Conservation (phyloP, 2,113 vertebrate species). For the Plotosus lineatus region DNA sequence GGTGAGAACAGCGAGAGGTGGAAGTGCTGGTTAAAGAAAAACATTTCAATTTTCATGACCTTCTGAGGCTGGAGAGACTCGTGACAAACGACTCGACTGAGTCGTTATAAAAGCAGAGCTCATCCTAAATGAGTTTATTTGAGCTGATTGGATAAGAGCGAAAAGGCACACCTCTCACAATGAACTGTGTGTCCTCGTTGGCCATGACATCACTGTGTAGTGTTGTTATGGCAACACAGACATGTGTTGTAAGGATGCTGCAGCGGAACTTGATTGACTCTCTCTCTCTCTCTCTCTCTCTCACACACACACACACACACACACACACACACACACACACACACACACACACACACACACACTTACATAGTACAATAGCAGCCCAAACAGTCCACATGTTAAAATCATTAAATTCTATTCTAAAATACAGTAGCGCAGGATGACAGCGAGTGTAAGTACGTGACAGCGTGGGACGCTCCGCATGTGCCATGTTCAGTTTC, state of each 20-base stretch:
- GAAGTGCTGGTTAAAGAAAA: conserved; percentile 1
- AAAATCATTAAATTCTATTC: no score
- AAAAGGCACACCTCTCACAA: neutral
- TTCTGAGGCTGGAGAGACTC: conserved; percentile 5
- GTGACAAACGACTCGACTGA: conserved; percentile 12
- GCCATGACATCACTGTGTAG: conserved; percentile 2
- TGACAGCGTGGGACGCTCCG: no score
- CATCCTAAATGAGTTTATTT: conserved; percentile 16
- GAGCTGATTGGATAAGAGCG: conserved; percentile 20
- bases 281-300: conserved; percentile 16
- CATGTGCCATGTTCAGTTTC: no score
- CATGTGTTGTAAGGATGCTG: conserved; percentile 12
- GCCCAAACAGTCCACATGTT: neutral
- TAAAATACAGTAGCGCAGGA: no score
- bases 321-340: conserved; percentile 9
- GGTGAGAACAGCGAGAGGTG: neutral
- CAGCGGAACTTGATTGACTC: conserved; percentile 25
- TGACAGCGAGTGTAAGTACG: no score
- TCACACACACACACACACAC: neutral
- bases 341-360: conserved; percentile 7
- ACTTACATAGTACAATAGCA: neutral
- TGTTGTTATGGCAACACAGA: conserved; percentile 43
- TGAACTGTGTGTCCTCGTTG: neutral
- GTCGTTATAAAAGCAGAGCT: conserved; percentile 41
- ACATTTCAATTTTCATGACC: conserved; percentile 17